These are phyloP conservation scores for Petrolisthes cinctipes DNA, from an alignment of 2,888 invertebrate species.

Conservation along the genomic window DNA sequence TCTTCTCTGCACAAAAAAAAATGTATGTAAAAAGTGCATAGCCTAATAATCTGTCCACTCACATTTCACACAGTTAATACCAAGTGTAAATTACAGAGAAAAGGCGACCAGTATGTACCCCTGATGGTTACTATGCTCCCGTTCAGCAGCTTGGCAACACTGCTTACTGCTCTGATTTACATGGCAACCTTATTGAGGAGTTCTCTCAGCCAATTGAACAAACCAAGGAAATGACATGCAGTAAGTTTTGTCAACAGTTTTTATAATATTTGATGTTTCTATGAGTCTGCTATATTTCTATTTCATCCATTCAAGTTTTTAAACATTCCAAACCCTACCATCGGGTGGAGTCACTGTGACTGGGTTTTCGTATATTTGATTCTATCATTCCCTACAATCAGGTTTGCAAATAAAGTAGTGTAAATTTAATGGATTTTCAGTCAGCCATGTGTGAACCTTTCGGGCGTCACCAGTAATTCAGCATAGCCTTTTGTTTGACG, in stretches of 20 bases:
- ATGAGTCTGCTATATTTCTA: too few relatives aligned
- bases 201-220: conserved; percentile 14
- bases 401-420: too few relatives aligned
- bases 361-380: too few relatives aligned
- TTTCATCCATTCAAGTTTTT: too few relatives aligned
- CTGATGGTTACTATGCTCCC: conserved; percentile 49
- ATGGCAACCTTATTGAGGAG: conserved; percentile 46
- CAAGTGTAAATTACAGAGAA: conserved; percentile 19
- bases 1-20: not conserved
- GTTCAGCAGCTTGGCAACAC: conserved; percentile 26
- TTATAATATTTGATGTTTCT: too few relatives aligned
- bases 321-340: too few relatives aligned
- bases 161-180: conserved; percentile 43
- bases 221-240: conserved; percentile 30
- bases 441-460: too few relatives aligned
- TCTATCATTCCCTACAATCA: too few relatives aligned
- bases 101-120: conserved; percentile 35
- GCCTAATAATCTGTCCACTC: not conserved
- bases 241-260: conserved; percentile 23
- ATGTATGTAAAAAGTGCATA: not conserved
- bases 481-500: too few relatives aligned
- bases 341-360: too few relatives aligned
- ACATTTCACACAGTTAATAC: not conserved
- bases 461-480: too few relatives aligned
- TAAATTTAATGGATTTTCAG: too few relatives aligned